phyloP scores from a whole-genome alignment of 2,888 invertebrate genomes.

The Cerceris rybyensis region DNA sequence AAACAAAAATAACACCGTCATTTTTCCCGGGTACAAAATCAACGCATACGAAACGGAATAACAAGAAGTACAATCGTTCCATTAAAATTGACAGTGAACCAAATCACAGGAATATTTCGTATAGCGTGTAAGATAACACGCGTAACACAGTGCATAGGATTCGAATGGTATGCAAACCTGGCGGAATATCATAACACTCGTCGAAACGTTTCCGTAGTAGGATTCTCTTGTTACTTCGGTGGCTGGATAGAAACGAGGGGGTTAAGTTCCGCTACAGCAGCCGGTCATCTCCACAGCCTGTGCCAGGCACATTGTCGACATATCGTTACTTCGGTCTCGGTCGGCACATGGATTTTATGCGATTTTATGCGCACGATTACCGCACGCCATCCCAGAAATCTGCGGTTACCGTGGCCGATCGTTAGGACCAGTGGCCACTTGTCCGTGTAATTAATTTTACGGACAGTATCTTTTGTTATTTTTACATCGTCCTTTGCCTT shows the following conservation, averaged over 20 bases:
- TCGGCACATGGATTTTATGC: constrained; percentile 52
- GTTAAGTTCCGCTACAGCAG: constrained; percentile 30
- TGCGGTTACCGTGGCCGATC: constrained; percentile 64
- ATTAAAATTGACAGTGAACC: no score
- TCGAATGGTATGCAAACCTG: neutral
- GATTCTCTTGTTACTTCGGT: neutral
- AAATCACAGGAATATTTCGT: no score
- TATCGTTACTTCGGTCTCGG: constrained; percentile 41
- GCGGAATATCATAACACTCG: neutral
- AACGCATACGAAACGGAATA: no score
- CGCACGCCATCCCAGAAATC: constrained; percentile 69
- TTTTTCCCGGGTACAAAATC: no score
- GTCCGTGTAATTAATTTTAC: constrained; percentile 70
- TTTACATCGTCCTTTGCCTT: neutral
- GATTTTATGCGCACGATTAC: constrained; percentile 73
- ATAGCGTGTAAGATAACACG: no score
- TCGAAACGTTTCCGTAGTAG: neutral
- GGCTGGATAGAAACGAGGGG: constrained; percentile 7
- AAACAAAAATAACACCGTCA: no score
- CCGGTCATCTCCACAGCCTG: constrained; percentile 48
- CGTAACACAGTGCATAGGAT: no score
- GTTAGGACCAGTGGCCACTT: constrained; percentile 69
- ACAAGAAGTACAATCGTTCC: no score
- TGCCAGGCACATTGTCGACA: constrained; percentile 43
- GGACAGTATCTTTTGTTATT: constrained; percentile 13